Evolutionary conservation across 2,888 invertebrate species (phyloP), one percentile per base, ranked within the genome.

Genomic region (Acanthopleura granulata): DNA sequence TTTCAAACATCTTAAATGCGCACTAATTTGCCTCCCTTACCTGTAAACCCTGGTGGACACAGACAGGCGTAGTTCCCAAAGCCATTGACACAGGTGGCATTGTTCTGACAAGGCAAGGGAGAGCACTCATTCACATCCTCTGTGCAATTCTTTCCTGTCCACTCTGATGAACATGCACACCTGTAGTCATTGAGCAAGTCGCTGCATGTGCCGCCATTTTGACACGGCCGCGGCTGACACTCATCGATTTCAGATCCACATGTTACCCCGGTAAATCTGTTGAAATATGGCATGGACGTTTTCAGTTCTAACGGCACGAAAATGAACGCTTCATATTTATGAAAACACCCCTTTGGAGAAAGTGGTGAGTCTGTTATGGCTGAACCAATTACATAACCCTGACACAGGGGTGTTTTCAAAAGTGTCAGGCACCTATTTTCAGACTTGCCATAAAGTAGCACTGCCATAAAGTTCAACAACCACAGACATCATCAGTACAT

Each of bases 61-160:
- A 74, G 76, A 73, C 84, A 87, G 15, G 50, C 57, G 74, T 81
- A 86, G 0, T 49, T 75, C 15, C 77, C 82, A 78, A 75, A 85
- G 49, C 85, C 85, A 57, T n/a, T 12, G 0, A 72, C 18, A 86
- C 98, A 98, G 74, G 97, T 97, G 76, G 97, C 98, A 82, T 97
- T 96, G 91, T 97, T 97, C 87, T 95, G 94, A 90, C 98, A 98
- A 0, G 97, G 98, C 90, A 96, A 96, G 22, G 96, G 96, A 90
- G 96, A 96, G 91, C 98, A 98, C 91, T 98, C 98, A 92, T 98
- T 97, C 83, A 97, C 95, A 91, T 98, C 84, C 12, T 75, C 78
- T 73, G 84, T 85, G 78, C 88, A 88, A 15, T 78, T 73, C 12
- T 71, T 30, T 18, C 88, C 88, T 22, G 77, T 78, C 72, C 79